phyloP scores from a whole-genome alignment of 2,797 vertebrate species.

The Loriculus beryllinus region DNA sequence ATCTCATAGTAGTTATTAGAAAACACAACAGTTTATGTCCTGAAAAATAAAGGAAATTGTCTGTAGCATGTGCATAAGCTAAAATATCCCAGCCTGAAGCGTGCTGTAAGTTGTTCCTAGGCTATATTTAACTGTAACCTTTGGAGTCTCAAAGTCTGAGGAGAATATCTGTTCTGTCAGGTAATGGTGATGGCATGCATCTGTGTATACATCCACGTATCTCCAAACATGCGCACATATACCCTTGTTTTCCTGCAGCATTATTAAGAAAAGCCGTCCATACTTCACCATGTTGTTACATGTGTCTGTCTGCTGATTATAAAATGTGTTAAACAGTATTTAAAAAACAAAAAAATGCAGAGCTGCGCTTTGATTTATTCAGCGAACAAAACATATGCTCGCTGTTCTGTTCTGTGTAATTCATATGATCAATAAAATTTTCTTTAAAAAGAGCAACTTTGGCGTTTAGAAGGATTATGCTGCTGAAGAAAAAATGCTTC shows the following conservation, averaged over 20 bases:
- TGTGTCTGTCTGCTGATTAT: conserved; percentile 83
- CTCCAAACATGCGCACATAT: not conserved
- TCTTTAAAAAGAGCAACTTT: conserved; percentile 77
- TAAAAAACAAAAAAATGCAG: conserved; percentile 81
- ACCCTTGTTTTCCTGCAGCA: conserved; percentile 39
- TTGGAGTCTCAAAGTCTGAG: not conserved
- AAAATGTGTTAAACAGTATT: conserved; percentile 84
- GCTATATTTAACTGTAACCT: conserved; percentile 53
- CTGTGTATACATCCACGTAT: not conserved
- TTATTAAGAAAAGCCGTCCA: conserved; percentile 80
- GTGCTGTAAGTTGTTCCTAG: conserved; percentile 33
- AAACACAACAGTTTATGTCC: conserved; percentile 14
- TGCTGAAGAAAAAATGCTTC: conserved; percentile 52
- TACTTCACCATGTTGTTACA: conserved; percentile 80
- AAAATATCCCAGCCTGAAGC: conserved; percentile 57
- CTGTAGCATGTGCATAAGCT: conserved; percentile 33
- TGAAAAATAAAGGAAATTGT: conserved; percentile 39
- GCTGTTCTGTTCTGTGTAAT: conserved; percentile 82
- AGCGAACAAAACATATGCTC: conserved; percentile 83
- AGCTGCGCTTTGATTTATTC: conserved; percentile 83
- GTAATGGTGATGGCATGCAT: conserved; percentile 22
- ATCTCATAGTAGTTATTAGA: conserved; percentile 12
- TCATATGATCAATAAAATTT: conserved; percentile 81
- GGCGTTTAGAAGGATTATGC: conserved; percentile 68
- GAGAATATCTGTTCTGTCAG: not conserved